Evolutionary conservation across 1,140 invertebrate genomes (phyloP).

Genomic region (Lepidurus couesii): DNA sequence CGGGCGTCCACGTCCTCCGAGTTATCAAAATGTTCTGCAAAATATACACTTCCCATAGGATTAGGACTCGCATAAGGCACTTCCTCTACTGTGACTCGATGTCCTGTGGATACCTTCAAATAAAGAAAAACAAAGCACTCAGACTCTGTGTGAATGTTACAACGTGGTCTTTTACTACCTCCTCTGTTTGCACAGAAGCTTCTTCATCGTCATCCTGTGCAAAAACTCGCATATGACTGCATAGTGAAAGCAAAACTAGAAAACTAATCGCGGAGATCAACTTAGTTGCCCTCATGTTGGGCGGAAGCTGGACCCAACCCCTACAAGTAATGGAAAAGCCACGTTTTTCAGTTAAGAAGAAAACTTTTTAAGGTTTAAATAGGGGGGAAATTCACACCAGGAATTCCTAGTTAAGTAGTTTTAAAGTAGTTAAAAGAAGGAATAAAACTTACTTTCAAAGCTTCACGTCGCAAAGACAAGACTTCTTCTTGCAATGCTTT

Average conservation of each 20-base stretch:
- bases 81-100: slow-evolving; percentile 35
- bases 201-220: neutral
- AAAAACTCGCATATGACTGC: neutral
- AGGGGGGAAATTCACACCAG: too few relatives aligned
- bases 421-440: neutral
- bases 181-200: slow-evolving; percentile 3
- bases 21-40: slow-evolving; percentile 87
- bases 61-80: slow-evolving; percentile 44
- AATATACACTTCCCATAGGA: slow-evolving; percentile 56
- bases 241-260: neutral
- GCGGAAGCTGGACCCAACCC: slow-evolving; percentile 11
- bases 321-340: neutral
- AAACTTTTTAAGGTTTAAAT: too few relatives aligned
- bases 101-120: neutral
- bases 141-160: neutral
- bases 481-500: neutral
- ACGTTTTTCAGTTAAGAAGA: neutral
- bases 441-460: neutral
- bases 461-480: neutral
- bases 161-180: slow-evolving; percentile 3
- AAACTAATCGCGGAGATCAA: neutral
- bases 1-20: slow-evolving; percentile 61
- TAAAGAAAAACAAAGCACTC: neutral
- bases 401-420: neutral
- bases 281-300: neutral